Conservation (phyloP, 2,113 vertebrate genomes). For the Takifugu flavidus region DNA sequence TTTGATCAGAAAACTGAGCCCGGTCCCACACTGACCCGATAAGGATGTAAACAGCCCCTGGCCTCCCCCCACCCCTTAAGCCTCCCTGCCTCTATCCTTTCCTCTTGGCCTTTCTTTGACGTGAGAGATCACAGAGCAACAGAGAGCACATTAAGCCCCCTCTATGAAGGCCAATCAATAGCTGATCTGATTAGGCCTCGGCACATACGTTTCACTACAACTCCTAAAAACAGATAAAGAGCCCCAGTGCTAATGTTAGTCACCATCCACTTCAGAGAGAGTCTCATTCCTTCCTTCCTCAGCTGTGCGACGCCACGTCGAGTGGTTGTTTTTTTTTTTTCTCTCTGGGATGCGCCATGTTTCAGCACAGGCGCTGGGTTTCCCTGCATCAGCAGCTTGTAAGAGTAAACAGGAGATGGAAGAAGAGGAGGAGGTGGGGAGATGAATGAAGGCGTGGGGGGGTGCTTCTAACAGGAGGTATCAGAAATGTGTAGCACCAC, state of each 20-base stretch:
- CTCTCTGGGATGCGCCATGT: conserved; percentile 25
- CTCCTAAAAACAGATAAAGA: conserved; percentile 49
- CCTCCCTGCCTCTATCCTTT: conserved; percentile 8
- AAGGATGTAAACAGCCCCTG: too few species aligned
- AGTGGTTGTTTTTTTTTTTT: not conserved
- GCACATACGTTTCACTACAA: conserved; percentile 41
- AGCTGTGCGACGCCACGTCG: conserved; percentile 24
- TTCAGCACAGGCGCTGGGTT: conserved; percentile 50
- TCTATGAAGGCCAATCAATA: conserved; percentile 56
- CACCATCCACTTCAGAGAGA: conserved; percentile 39
- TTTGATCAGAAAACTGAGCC: conserved; percentile 32
- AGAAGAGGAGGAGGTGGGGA: conserved; percentile 21
- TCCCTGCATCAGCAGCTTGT: conserved; percentile 65
- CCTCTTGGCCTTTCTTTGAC: conserved; percentile 13
- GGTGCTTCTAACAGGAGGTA: conserved; percentile 39
- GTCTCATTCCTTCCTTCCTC: conserved; percentile 14
- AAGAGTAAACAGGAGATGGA: conserved; percentile 32
- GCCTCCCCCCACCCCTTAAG: too few species aligned
- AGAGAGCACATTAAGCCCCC: conserved; percentile 38
- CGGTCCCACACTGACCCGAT: too few species aligned
- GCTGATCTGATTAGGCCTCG: conserved; percentile 58
- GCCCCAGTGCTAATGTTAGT: conserved; percentile 36
- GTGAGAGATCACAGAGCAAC: conserved; percentile 36
- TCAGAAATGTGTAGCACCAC: conserved; percentile 58
- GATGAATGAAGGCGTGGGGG: not conserved